Evolutionary conservation across 1,140 invertebrate species (phyloP).

Genomic region (Tribolium castaneum): DNA sequence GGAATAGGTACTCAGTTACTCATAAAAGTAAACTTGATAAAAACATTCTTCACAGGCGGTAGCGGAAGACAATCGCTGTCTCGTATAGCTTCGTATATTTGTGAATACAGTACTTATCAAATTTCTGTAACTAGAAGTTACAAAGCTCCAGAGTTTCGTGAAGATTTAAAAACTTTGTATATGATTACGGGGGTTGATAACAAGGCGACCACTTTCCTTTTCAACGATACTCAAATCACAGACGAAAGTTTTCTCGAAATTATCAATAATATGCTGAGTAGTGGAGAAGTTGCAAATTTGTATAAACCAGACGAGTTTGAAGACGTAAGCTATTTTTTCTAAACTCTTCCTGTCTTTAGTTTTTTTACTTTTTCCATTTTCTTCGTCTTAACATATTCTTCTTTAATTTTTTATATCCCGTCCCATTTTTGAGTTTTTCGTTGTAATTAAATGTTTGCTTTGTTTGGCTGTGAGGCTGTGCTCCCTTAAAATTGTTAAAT

Average conservation of each 20-base stretch:
- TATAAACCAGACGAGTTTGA: slow-evolving; percentile 88
- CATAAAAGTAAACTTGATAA: not conserved
- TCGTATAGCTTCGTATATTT: slow-evolving; percentile 81
- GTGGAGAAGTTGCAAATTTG: slow-evolving; percentile 85
- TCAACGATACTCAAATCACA: slow-evolving; percentile 84
- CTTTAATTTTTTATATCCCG: too few species aligned
- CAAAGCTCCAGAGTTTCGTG: slow-evolving; percentile 79
- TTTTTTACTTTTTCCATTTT: too few species aligned
- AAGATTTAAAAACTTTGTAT: slow-evolving; percentile 86
- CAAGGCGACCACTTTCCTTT: slow-evolving; percentile 82
- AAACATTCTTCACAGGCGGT: slow-evolving; percentile 71
- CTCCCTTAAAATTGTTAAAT: too few species aligned
- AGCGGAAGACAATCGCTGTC: slow-evolving; percentile 85
- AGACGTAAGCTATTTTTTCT: slow-evolving; percentile 68
- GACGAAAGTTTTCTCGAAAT: slow-evolving; percentile 88
- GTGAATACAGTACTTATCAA: slow-evolving; percentile 80
- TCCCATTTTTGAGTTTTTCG: too few species aligned
- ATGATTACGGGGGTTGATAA: slow-evolving; percentile 77
- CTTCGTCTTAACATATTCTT: too few species aligned
- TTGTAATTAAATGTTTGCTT: too few species aligned
- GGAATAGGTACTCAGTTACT: slow-evolving; percentile 74
- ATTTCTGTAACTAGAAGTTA: slow-evolving; percentile 84
- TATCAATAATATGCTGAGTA: slow-evolving; percentile 87
- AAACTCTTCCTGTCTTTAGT: too few species aligned
- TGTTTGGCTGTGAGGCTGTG: too few species aligned